Evolutionary conservation across 2,888 invertebrate species (phyloP), one percentile per base, ranked within the genome.

Genomic region (Serripes groenlandicus): DNA sequence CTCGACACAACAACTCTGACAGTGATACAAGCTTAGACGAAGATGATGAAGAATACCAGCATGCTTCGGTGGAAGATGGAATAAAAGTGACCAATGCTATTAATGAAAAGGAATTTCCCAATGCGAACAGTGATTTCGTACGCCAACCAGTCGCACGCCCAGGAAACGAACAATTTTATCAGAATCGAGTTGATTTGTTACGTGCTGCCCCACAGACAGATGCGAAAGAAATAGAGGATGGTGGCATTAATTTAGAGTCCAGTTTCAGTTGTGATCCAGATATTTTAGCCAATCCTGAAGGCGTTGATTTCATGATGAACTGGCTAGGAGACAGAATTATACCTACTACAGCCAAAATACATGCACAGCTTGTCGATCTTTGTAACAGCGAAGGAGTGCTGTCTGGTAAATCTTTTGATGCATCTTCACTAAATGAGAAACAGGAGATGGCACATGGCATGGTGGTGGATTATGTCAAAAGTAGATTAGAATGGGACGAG

Each of bases 151-250:
- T 54, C 18, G n/a, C 23, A n/a, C n/a, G 11, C 5, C 11, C 54
- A 54, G 54, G 54, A 21, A 7, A 54, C 23, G 54, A 54, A 21
- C 54, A 7, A 54, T 54, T 54, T 21, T 54, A 54, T 54, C 54
- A 54, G 54, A 54, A 54, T 54, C 54, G n/a, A 7, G 23, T 54
- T 54, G 54, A 54, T n/a, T n/a, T n/a, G n/a, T n/a, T n/a, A n/a
- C n/a, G n/a, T n/a, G n/a, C n/a, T n/a, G n/a, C n/a, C n/a, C n/a
- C n/a, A n/a, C n/a, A n/a, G n/a, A n/a, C n/a, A n/a, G n/a, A n/a
- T n/a, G n/a, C n/a, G n/a, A n/a, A n/a, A n/a, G n/a, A n/a, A n/a
- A n/a, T n/a, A n/a, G n/a, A n/a, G n/a, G n/a, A n/a, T n/a, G n/a
- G n/a, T n/a, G n/a, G n/a, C n/a, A n/a, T n/a, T n/a, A n/a, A n/a